Evolutionary conservation across 2,888 invertebrate genomes (phyloP).

Genomic region (Therioaphis trifolii): DNA sequence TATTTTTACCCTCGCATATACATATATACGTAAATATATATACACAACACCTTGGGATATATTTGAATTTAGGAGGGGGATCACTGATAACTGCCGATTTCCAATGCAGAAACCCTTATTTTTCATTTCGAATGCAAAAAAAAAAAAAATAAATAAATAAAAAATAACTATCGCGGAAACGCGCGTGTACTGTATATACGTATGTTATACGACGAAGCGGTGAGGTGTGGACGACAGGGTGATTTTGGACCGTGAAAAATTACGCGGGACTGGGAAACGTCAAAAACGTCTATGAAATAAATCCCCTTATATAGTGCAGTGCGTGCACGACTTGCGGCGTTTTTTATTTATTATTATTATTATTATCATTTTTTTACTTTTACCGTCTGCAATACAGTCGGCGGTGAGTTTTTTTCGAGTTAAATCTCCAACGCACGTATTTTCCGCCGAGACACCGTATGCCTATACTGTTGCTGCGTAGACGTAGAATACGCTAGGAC

Average conservation of each 20-base stretch:
- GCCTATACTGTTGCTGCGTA: too few species aligned
- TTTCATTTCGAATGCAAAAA: conserved; percentile 58
- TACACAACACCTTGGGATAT: conserved; percentile 39
- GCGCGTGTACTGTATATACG: too few species aligned
- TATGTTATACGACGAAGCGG: too few species aligned
- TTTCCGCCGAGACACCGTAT: too few species aligned
- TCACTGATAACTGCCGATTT: conserved; percentile 49
- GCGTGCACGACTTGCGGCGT: neutral
- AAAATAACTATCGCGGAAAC: conserved; percentile 43
- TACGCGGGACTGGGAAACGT: neutral
- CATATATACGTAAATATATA: too few species aligned
- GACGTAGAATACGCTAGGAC: too few species aligned
- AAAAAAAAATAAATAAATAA: too few species aligned
- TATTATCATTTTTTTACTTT: too few species aligned
- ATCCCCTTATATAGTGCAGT: conserved; percentile 3
- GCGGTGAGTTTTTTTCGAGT: too few species aligned
- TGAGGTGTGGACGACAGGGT: conserved; percentile 15
- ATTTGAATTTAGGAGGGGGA: conserved; percentile 49
- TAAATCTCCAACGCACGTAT: too few species aligned
- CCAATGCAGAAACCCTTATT: conserved; percentile 50
- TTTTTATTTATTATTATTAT: too few species aligned
- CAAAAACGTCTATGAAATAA: conserved; percentile 32
- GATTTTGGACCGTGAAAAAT: conserved; percentile 21
- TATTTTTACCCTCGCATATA: conserved; percentile 8
- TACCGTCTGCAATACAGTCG: too few species aligned